These are phyloP conservation scores for Subanguina moxae DNA, from an alignment of 1,140 invertebrate genomes.

Conservation along the genomic window DNA sequence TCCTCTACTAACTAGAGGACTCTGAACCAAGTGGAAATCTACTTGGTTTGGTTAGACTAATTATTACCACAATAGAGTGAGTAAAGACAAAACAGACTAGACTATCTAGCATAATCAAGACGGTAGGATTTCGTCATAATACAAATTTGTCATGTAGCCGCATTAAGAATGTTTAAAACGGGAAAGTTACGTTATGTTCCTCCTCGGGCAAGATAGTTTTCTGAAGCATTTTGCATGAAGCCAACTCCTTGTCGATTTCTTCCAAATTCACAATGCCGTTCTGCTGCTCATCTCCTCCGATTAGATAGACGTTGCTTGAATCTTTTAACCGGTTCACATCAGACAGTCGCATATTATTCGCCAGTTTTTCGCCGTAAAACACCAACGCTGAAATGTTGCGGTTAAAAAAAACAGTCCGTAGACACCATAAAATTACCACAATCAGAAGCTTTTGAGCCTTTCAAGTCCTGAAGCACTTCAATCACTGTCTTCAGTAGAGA, in stretches of 20 bases:
- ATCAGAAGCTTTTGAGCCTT: neutral
- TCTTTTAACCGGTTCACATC: slow-evolving; percentile 2
- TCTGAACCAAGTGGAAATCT: no score
- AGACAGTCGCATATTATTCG: neutral
- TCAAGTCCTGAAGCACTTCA: neutral
- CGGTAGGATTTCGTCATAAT: no score
- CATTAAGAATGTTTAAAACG: no score
- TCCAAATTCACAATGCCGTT: neutral
- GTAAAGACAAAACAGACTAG: no score
- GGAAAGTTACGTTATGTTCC: neutral
- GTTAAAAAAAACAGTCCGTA: neutral
- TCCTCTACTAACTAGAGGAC: no score
- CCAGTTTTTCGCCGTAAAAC: neutral
- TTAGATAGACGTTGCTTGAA: neutral
- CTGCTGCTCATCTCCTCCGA: neutral
- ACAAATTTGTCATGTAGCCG: no score
- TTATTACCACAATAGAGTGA: no score
- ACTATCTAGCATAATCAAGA: no score
- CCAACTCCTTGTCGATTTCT: neutral
- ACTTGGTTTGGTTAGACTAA: no score
- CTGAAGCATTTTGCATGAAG: neutral
- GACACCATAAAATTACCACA: neutral
- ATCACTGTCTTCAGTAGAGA: neutral
- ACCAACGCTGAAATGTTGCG: neutral
- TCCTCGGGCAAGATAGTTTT: neutral